Percentiles rank a stretch among this genome's conserved stretches.
Evolutionary conservation across 2,113 vertebrate genomes (phyloP).

Genomic region (Rhinichthys klamathensis): DNA sequence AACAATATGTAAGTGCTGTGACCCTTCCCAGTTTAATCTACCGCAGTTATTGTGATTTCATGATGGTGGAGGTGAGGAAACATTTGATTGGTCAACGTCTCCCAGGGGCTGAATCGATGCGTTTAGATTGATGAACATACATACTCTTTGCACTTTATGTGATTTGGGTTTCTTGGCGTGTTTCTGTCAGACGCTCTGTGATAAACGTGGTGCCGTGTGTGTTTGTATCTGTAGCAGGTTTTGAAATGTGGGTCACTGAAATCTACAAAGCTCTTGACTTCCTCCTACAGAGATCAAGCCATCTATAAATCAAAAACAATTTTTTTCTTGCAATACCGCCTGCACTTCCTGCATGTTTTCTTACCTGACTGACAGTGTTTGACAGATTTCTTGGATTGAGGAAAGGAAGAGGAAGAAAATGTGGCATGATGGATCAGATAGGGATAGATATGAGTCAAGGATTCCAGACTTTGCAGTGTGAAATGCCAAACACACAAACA

Average conservation of each 20-base stretch:
- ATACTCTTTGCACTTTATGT: background rate
- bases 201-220: background rate
- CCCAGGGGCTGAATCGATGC: too few relatives aligned
- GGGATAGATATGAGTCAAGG: background rate
- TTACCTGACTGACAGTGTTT: background rate
- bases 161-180: conserved; percentile 4
- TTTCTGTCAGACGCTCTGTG: conserved; percentile 7
- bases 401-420: background rate
- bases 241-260: conserved; percentile 53
- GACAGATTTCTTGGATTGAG: background rate
- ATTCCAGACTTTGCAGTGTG: conserved; percentile 25
- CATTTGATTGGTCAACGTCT: background rate
- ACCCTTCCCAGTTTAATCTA: too few relatives aligned
- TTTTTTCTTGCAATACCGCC: background rate
- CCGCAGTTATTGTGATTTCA: too few relatives aligned
- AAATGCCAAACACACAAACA: conserved; percentile 20
- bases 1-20: too few relatives aligned
- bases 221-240: conserved; percentile 14
- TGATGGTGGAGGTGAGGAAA: background rate
- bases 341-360: background rate
- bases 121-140: background rate
- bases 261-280: conserved; percentile 15
- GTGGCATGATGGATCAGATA: background rate
- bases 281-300: conserved; percentile 9
- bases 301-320: conserved; percentile 39